Base-by-base conservation (phyloP, 2,888 invertebrate genomes). In the Pseudococcus jackbeardsleyi region DNA sequence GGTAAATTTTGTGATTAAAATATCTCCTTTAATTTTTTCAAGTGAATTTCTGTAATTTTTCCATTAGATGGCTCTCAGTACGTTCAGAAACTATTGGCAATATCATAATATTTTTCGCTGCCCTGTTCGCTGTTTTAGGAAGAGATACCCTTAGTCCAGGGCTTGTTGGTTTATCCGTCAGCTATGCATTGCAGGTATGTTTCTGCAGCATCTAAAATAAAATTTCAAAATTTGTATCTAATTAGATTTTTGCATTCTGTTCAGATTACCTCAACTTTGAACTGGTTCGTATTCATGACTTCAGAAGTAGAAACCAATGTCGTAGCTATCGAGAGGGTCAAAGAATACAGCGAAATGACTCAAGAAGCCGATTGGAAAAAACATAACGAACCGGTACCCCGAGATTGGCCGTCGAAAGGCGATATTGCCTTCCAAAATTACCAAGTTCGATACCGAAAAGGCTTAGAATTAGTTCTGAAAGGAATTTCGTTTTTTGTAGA, bases 251-350 rank as follows among this genome's bases (percentile, higher is more conserved):
- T 22, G 7, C 39, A 39, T 39, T 39, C 7, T 39, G 39, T 22
- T 22, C 64, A 97, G 96, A 96, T 97, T 89, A 99, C 99, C 0
- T 97, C 97, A 94, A 97, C 97, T 0, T 93, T 99, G 77, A 99
- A 98, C 92, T 98, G 98, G 97, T 93, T 99, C 90, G 98, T 99
- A 39, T 93, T 98, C 90, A 97, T 98, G 96, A 96, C 97, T 0
- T 97, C 97, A 0, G 98, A 99, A 91, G 96, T 99, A 77, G 99
- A 99, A 93, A 98, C 98, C 0, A 99, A 99, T 92, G 98, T 99
- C 90, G 98, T 99, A 0, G 97, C 98, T 3, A 98, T 99, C 0
- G 99, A 99, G 92, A 94, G 99, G 91, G 97, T 99, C 91, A 97
- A 98, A 91, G 99, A 99, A 91, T 99, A 99, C 91, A 95, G 96